Conservation (phyloP, 2,888 invertebrate genomes). For the Eueremaeus valkanovi region DNA sequence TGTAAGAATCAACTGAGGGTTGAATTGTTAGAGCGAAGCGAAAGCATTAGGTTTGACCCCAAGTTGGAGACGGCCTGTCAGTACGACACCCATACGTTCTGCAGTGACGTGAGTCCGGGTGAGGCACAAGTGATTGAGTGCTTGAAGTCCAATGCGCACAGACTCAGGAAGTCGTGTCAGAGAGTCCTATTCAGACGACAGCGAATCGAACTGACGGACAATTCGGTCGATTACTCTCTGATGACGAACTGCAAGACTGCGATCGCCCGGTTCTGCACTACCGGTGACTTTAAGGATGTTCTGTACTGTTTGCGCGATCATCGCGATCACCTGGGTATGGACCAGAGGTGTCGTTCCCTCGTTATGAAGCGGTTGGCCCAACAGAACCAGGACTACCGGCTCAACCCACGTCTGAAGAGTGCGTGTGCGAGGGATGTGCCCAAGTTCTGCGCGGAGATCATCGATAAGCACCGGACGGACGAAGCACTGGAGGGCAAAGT, state of each 20-base stretch:
- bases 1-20: constrained; percentile 86
- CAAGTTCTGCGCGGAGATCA: constrained; percentile 62
- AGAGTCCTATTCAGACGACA: constrained; percentile 77
- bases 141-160: constrained; percentile 61
- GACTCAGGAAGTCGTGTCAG: constrained; percentile 66
- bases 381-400: constrained; percentile 81
- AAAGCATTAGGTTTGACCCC: constrained; percentile 80
- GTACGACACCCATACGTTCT: constrained; percentile 52
- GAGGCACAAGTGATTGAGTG: constrained; percentile 64
- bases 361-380: constrained; percentile 84
- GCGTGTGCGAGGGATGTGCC: constrained; percentile 77
- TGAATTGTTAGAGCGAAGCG: constrained; percentile 80
- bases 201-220: constrained; percentile 78
- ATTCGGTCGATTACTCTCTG: constrained; percentile 79
- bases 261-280: constrained; percentile 77
- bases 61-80: constrained; percentile 53
- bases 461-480: constrained; percentile 53
- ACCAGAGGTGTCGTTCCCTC: constrained; percentile 73
- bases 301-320: constrained; percentile 59
- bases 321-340: constrained; percentile 72
- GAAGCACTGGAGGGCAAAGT: constrained; percentile 79
- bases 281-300: constrained; percentile 60
- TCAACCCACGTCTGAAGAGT: constrained; percentile 76
- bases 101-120: constrained; percentile 51
- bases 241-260: constrained; percentile 77